Evolutionary conservation across 2,888 invertebrate species (phyloP).

Genomic region (Drosophila parthenogenetica): DNA sequence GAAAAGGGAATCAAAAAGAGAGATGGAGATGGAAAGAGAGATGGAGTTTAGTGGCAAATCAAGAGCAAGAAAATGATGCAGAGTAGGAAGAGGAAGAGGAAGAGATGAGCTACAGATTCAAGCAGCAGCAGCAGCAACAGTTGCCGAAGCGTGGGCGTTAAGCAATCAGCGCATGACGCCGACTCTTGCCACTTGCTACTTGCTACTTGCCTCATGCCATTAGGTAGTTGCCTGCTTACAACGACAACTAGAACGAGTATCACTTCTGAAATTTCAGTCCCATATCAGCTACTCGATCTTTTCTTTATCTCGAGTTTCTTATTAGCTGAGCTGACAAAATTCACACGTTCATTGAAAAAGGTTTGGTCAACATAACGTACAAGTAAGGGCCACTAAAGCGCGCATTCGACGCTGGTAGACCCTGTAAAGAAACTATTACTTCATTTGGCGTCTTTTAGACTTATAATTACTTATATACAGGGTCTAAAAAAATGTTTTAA

Average conservation of each 20-base stretch:
- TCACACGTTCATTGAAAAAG: conserved; percentile 36
- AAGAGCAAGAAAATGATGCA: background rate
- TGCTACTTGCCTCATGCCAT: conserved; percentile 24
- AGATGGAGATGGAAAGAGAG: background rate
- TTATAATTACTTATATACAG: too few relatives aligned
- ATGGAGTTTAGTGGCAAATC: background rate
- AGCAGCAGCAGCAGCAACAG: conserved; percentile 33
- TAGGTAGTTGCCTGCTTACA: background rate
- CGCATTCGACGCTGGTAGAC: background rate
- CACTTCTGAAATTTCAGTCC: conserved; percentile 10
- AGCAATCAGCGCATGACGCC: conserved; percentile 75
- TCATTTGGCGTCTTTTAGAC: too few relatives aligned
- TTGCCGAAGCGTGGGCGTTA: conserved; percentile 70
- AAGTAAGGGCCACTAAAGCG: background rate
- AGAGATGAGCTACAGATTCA: background rate
- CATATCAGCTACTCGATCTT: conserved; percentile 14
- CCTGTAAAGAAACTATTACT: background rate
- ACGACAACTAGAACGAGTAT: background rate
- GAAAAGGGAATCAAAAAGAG: conserved; percentile 3
- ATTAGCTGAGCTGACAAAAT: conserved; percentile 42
- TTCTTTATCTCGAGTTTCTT: background rate
- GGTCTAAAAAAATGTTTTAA: too few relatives aligned
- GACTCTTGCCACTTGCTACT: conserved; percentile 46
- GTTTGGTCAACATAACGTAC: conserved; percentile 18
- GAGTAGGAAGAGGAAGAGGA: conserved; percentile 15